A percentile compares a stretch with the other conserved stretches of the same genome.
Conservation (phyloP, 2,113 vertebrate genomes). For the Seriola dumerili region DNA sequence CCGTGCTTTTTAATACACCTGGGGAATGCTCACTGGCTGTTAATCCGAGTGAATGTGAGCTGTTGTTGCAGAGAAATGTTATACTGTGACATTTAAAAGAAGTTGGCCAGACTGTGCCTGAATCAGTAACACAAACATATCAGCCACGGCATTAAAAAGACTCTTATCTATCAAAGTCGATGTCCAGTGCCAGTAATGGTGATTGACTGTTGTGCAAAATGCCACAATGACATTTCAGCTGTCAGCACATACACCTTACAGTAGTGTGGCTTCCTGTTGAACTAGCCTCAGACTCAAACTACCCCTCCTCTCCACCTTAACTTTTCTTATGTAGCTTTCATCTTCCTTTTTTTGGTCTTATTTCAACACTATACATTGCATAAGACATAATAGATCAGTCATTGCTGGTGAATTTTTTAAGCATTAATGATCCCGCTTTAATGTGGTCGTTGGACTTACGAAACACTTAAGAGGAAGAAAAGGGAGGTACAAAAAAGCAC, state of each 20-base stretch:
- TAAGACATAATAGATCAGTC: constrained; percentile 47
- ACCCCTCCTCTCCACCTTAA: background rate
- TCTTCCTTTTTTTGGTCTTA: constrained; percentile 32
- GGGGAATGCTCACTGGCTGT: constrained; percentile 42
- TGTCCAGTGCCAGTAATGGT: constrained; percentile 70
- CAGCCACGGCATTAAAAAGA: constrained; percentile 62
- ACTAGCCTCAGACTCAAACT: constrained; percentile 53
- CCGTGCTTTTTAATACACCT: constrained; percentile 42
- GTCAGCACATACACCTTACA: constrained; percentile 73
- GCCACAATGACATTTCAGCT: constrained; percentile 81
- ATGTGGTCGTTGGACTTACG: constrained; percentile 50
- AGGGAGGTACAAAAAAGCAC: constrained; percentile 46
- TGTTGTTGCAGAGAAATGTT: constrained; percentile 65
- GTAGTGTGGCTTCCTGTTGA: constrained; percentile 61
- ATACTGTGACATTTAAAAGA: constrained; percentile 79
- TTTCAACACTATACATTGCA: constrained; percentile 62
- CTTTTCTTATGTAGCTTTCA: constrained; percentile 37
- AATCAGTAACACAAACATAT: constrained; percentile 70
- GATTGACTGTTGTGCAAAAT: constrained; percentile 80
- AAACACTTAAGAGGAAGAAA: constrained; percentile 65
- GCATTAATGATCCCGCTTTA: constrained; percentile 46
- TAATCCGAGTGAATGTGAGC: constrained; percentile 61
- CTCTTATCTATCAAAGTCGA: constrained; percentile 74
- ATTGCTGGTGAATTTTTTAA: constrained; percentile 62
- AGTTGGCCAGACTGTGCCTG: constrained; percentile 44